Conservation (phyloP, 2,797 vertebrate species). For the Pangasius macronema region DNA sequence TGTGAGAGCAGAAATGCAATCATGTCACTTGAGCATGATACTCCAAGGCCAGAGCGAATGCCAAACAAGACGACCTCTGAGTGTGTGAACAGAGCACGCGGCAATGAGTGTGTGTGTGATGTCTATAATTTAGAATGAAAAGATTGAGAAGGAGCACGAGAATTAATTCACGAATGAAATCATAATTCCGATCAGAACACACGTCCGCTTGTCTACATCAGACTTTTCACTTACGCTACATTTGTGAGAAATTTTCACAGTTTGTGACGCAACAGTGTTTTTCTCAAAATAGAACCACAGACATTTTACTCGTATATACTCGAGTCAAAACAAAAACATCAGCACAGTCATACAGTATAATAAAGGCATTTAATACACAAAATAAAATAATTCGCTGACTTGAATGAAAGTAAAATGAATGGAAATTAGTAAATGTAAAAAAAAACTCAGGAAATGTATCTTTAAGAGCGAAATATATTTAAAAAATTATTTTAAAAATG, state of each 20-base stretch:
- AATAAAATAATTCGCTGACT: not conserved
- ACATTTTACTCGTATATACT: not conserved
- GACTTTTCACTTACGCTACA: not conserved
- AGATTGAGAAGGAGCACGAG: no score
- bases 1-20: slow-evolving; percentile 38
- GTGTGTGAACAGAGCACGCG: not conserved
- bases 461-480: not conserved
- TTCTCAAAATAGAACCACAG: not conserved
- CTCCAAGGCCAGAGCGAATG: not conserved
- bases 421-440: no score
- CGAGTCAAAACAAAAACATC: not conserved
- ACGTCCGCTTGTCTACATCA: not conserved
- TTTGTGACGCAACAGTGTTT: not conserved
- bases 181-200: not conserved
- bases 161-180: no score
- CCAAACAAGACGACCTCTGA: slow-evolving; percentile 11
- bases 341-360: no score
- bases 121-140: no score
- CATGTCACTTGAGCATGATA: slow-evolving; percentile 44
- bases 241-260: not conserved
- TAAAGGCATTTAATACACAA: not conserved
- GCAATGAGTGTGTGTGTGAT: no score
- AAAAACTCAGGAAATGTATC: not conserved
- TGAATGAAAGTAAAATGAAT: not conserved
- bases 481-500: no score